phyloP scores from a whole-genome alignment of 1,140 invertebrate species.

The Drosophila ananassae region DNA sequence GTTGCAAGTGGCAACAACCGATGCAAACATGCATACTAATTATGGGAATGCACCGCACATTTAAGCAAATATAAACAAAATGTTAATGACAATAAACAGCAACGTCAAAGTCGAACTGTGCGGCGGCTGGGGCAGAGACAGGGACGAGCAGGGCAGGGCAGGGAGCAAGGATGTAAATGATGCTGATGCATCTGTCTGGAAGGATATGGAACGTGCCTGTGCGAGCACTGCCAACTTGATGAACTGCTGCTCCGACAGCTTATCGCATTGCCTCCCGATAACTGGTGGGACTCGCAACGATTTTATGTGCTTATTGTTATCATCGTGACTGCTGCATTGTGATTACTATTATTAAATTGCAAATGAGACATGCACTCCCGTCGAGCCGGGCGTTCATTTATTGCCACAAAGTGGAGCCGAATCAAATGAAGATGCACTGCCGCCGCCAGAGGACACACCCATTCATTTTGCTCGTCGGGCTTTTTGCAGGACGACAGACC shows the following conservation, averaged over 20 bases:
- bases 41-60: conserved; percentile 57
- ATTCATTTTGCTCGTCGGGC: conserved; percentile 1
- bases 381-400: too few species aligned
- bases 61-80: conserved; percentile 71
- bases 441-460: conserved; percentile 49
- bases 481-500: conserved; percentile 22
- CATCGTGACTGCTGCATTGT: conserved; percentile 52
- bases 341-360: conserved; percentile 82
- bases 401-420: not conserved
- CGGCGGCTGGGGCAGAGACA: not conserved
- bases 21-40: conserved; percentile 61
- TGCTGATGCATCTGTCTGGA: conserved; percentile 11
- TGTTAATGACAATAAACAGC: conserved; percentile 55
- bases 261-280: conserved; percentile 37
- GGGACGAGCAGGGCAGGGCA: not conserved
- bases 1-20: not conserved
- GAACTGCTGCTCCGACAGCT: conserved; percentile 45
- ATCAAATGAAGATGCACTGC: conserved; percentile 61
- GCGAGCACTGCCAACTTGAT: conserved; percentile 32
- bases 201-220: conserved; percentile 43
- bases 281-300: conserved; percentile 26
- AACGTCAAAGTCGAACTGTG: not conserved
- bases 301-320: conserved; percentile 66
- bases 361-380: conserved; percentile 52
- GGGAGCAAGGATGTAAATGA: conserved; percentile 22